Evolutionary conservation across 2,888 invertebrate species (phyloP).

Genomic region (Tethea ocularis): DNA sequence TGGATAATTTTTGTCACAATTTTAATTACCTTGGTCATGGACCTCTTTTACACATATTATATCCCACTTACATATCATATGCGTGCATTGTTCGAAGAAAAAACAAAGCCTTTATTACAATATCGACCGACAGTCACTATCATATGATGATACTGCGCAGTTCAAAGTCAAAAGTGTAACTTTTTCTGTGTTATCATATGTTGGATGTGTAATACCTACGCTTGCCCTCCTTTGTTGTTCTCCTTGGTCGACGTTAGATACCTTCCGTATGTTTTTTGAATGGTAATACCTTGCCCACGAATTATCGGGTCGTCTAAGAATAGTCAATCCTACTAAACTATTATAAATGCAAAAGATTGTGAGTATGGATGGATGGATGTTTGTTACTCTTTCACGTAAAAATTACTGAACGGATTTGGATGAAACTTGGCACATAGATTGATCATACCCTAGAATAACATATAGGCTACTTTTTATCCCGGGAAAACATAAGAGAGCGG

Average conservation of each 20-base stretch:
- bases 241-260: not conserved
- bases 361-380: too few relatives aligned
- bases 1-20: not conserved
- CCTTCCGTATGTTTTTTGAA: not conserved
- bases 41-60: too few relatives aligned
- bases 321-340: not conserved
- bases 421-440: too few relatives aligned
- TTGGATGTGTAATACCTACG: not conserved
- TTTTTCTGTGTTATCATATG: constrained; percentile 1
- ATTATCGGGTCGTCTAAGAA: not conserved
- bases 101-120: not conserved
- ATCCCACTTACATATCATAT: too few relatives aligned
- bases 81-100: not conserved
- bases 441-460: too few relatives aligned
- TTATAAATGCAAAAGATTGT: too few relatives aligned
- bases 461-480: too few relatives aligned
- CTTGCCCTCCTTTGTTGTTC: not conserved
- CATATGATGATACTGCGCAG: constrained; percentile 1
- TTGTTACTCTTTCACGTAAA: too few relatives aligned
- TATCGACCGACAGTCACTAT: not conserved
- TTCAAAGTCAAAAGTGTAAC: constrained; percentile 3
- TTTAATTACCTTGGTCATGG: not conserved
- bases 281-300: not conserved
- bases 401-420: too few relatives aligned
- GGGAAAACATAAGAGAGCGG: too few relatives aligned